A percentile compares a stretch with the other conserved stretches of the same genome.
Conservation (phyloP, 1,140 invertebrate species). For the Drosophila pseudoobscura region DNA sequence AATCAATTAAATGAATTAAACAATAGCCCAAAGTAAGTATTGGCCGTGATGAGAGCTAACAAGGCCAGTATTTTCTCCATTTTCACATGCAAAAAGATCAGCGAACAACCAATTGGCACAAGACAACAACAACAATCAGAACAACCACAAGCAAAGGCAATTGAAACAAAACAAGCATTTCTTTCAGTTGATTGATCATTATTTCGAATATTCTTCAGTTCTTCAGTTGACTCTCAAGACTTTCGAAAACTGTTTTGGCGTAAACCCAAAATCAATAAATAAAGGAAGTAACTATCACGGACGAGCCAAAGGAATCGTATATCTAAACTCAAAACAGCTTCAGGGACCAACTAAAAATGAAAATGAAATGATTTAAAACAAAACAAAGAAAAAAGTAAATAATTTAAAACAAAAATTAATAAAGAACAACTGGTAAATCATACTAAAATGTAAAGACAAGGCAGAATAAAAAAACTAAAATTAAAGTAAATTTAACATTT, state of each 20-base stretch:
- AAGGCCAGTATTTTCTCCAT: constrained; percentile 79
- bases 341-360: constrained; percentile 70
- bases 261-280: constrained; percentile 30
- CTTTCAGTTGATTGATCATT: constrained; percentile 9
- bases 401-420: constrained; percentile 25
- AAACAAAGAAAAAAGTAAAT: constrained; percentile 1
- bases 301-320: constrained; percentile 63
- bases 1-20: constrained; percentile 59
- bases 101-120: constrained; percentile 49
- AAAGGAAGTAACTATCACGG: constrained; percentile 52
- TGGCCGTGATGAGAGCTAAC: constrained; percentile 59
- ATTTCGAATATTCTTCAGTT: constrained; percentile 17
- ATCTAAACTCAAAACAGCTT: constrained; percentile 79
- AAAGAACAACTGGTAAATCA: constrained; percentile 45
- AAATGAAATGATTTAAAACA: constrained; percentile 60
- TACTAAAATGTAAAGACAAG: constrained; percentile 28
- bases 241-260: constrained; percentile 25
- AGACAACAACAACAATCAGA: constrained; percentile 23
- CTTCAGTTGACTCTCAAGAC: constrained; percentile 22
- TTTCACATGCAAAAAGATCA: constrained; percentile 75
- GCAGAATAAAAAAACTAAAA: constrained; percentile 11
- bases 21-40: constrained; percentile 83
- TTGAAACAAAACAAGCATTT: constrained; percentile 19
- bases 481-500: constrained; percentile 35
- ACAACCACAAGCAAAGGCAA: constrained; percentile 26